Evolutionary conservation across 2,797 vertebrate species (phyloP), one percentile per base, ranked within the genome.

Genomic region (Neoniphon sammara): DNA sequence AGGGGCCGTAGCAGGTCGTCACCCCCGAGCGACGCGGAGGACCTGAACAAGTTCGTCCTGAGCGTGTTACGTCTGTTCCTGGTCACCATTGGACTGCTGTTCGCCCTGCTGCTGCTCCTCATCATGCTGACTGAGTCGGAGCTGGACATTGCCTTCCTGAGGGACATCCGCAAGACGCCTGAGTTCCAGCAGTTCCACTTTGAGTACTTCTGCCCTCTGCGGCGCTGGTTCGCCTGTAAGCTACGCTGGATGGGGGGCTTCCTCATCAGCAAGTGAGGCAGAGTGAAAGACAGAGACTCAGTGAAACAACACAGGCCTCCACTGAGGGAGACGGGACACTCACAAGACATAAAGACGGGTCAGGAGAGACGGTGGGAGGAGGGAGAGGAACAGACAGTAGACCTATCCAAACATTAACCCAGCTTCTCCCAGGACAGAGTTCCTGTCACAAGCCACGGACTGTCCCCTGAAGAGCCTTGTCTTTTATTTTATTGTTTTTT

Each of bases 141-240:
- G 92, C 95, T 99, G 94, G 98, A 99, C 92, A 92, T 98, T 86
- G 95, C 97, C 90, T 98, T 99, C 95, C 95, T 99, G 91, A 96
- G 96, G 27, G 97, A 99, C 95, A 99, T 99, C 90, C 96, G 97
- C 82, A 96, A 96, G 92, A 99, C 97, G 27, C 96, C 97, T 0
- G 97, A 99, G 91, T 99, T 99, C 91, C 96, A 99, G 94, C 97
- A 98, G 88, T 98, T 99, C 91, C 98, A 99, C 94, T 96, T 97
- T 91, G 96, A 97, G 91, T 99, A 98, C 93, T 98, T 99, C 95
- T 99, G 97, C 93, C 97, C 97, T 78, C 95, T 98, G 93, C 96
- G 97, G 93, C 96, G 96, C 93, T 98, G 97, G 97, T 94, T 98
- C 92, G 96, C 96, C 93, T 98, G 97, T 94, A 97, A 97, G 94